These are phyloP conservation scores for Microcebus jonahi DNA, from an alignment of 2,113 vertebrate species.

Conservation along the genomic window DNA sequence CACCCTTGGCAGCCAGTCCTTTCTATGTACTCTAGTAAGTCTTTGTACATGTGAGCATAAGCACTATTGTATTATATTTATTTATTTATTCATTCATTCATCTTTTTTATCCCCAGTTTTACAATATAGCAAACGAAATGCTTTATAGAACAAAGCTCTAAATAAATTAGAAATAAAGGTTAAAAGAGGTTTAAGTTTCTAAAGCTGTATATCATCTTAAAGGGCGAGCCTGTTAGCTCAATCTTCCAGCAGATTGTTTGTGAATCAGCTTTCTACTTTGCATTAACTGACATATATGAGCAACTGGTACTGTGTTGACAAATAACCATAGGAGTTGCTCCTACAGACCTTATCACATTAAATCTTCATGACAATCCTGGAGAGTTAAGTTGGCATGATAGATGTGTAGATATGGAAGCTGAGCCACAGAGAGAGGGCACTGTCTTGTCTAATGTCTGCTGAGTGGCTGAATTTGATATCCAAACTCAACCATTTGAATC, in stretches of 20 bases:
- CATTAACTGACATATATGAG: background rate
- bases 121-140: background rate
- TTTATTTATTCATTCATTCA: background rate
- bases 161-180: background rate
- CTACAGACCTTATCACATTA: background rate
- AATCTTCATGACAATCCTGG: background rate
- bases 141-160: background rate
- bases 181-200: background rate
- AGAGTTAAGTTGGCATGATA: background rate
- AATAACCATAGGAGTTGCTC: background rate
- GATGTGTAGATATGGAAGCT: background rate
- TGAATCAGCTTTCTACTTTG: slow-evolving; percentile 17
- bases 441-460: background rate
- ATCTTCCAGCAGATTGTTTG: background rate
- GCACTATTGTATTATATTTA: background rate
- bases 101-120: background rate
- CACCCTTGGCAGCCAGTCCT: background rate
- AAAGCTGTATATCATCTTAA: background rate
- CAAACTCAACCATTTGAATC: background rate
- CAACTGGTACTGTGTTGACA: background rate
- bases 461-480: background rate
- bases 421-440: background rate
- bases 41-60: background rate
- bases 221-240: background rate
- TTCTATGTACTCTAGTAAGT: background rate